A percentile compares a stretch with the other conserved stretches of the same genome.
These are phyloP conservation scores for Macrobrachium rosenbergii DNA, from an alignment of 1,140 invertebrate species.

Conservation along the genomic window DNA sequence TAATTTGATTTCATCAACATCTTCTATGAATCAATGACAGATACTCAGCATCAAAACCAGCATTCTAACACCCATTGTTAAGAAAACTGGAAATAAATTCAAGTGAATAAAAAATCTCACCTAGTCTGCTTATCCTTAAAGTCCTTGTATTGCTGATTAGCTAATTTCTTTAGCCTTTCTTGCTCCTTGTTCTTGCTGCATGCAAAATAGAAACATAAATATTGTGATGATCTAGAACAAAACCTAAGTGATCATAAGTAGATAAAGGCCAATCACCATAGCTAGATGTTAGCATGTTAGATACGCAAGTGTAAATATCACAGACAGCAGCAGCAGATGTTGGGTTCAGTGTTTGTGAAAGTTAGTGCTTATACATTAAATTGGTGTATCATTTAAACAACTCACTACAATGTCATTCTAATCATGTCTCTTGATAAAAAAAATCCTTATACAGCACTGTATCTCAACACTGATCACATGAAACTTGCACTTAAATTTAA, in stretches of 20 bases:
- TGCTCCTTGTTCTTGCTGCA: constrained; percentile 66
- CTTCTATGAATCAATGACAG: too few relatives aligned
- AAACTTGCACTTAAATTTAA: too few relatives aligned
- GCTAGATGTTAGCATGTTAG: constrained; percentile 43
- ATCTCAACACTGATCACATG: too few relatives aligned
- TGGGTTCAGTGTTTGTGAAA: neutral
- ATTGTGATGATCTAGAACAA: constrained; percentile 12
- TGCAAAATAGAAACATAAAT: constrained; percentile 60
- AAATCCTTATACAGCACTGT: too few relatives aligned
- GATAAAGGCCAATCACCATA: constrained; percentile 32
- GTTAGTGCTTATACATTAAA: neutral
- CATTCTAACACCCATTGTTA: too few relatives aligned
- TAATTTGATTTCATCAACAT: too few relatives aligned
- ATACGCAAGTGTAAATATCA: constrained; percentile 15
- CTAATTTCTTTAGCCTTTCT: constrained; percentile 65
- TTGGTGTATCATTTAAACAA: neutral
- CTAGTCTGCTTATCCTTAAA: constrained; percentile 66
- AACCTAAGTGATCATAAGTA: neutral
- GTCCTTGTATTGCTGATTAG: constrained; percentile 66
- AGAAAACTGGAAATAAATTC: neutral
- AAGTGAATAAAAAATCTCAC: constrained; percentile 59
- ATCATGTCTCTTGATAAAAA: too few relatives aligned
- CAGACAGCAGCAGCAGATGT: constrained; percentile 43
- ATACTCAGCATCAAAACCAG: too few relatives aligned
- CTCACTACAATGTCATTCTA: too few relatives aligned